phyloP scores from a whole-genome alignment of 2,888 invertebrate genomes.

The Anarsia innoxiella region DNA sequence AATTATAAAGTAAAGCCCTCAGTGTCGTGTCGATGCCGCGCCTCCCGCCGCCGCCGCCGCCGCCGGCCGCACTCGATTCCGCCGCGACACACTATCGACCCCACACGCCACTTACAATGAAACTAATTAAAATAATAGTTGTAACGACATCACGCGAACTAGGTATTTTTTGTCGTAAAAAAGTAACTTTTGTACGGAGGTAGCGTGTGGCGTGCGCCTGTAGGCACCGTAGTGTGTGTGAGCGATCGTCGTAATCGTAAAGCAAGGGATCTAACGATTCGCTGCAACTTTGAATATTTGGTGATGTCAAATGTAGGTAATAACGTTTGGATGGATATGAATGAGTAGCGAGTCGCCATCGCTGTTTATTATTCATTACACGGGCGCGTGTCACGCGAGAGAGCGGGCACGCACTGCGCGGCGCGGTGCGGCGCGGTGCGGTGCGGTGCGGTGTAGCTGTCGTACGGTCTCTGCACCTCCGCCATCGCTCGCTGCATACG shows the following conservation, averaged over 20 bases:
- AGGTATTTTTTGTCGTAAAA: conserved; percentile 42
- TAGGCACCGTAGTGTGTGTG: not conserved
- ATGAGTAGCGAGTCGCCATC: conserved; percentile 64
- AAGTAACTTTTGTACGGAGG: conserved; percentile 22
- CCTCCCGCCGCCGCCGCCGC: conserved; percentile 1
- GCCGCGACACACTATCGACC: conserved; percentile 41
- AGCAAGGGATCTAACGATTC: too few relatives aligned
- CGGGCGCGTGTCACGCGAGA: conserved; percentile 67
- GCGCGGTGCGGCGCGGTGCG: too few relatives aligned
- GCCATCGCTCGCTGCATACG: too few relatives aligned
- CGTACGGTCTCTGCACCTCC: too few relatives aligned
- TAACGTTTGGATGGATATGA: conserved; percentile 69
- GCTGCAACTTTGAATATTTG: too few relatives aligned
- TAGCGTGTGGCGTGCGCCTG: not conserved
- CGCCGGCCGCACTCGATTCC: too few relatives aligned
- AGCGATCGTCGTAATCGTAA: too few relatives aligned
- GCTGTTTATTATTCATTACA: conserved; percentile 73
- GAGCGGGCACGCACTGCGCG: conserved; percentile 63
- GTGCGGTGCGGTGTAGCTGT: too few relatives aligned
- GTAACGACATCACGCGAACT: conserved; percentile 57
- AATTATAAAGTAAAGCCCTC: too few relatives aligned
- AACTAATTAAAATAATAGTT: conserved; percentile 71
- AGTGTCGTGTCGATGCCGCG: too few relatives aligned
- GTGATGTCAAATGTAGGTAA: too few relatives aligned
- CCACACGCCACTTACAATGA: conserved; percentile 42